These are phyloP conservation scores for Guaruba guarouba DNA, from an alignment of 2,113 vertebrate genomes.

Conservation along the genomic window DNA sequence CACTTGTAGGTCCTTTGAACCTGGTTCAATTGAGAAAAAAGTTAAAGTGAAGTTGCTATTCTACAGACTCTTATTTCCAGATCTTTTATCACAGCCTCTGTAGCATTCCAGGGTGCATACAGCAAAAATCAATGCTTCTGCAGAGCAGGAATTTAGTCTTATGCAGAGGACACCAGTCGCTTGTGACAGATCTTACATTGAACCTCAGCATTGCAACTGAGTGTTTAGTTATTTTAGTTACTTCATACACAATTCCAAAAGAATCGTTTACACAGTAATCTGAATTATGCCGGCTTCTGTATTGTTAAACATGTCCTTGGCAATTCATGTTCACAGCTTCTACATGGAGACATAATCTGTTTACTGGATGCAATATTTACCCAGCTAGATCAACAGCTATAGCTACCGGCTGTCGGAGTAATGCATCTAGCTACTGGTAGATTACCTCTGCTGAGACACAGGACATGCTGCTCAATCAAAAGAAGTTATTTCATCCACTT, in stretches of 20 bases:
- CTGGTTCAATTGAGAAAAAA: not conserved
- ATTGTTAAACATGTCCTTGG: not conserved
- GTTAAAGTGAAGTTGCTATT: not conserved
- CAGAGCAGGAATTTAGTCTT: not conserved
- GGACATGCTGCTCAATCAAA: not conserved
- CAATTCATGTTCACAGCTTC: not conserved
- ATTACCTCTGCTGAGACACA: not conserved
- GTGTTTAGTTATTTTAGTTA: not conserved
- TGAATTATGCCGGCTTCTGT: not conserved
- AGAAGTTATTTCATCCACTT: not conserved
- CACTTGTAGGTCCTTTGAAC: not conserved
- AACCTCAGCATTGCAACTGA: not conserved
- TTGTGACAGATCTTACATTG: not conserved
- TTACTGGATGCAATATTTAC: not conserved
- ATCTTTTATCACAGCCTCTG: not conserved
- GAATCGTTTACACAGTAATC: not conserved
- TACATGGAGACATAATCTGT: not conserved
- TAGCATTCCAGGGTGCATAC: not conserved
- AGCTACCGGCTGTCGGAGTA: not conserved
- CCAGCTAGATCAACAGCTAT: not conserved
- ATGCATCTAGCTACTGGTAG: not conserved
- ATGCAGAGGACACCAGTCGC: not conserved
- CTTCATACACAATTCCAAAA: not conserved
- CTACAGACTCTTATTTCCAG: not conserved
- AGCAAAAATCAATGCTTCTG: not conserved